Evolutionary conservation across 2,888 invertebrate species (phyloP), one percentile per base, ranked within the genome.

Genomic region (Caenorhabditis sp.): DNA sequence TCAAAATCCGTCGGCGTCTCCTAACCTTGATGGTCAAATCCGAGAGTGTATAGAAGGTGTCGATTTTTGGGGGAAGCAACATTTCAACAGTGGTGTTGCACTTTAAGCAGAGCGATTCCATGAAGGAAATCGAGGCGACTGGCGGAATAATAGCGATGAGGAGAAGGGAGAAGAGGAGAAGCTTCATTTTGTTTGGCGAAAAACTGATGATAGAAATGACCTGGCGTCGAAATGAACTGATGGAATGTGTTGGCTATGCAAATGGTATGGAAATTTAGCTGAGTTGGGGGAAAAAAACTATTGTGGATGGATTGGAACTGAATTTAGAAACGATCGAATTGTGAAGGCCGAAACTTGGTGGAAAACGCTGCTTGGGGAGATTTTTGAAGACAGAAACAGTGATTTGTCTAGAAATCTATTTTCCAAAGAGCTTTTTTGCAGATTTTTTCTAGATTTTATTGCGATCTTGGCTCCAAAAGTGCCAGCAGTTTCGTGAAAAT

Each of bases 51-150:
- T 68, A 76, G 16, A 76, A 76, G 0, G 68, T 51, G 61, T 76
- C 76, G 10, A 68, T 51, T 4, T 76, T 66, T 2, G 35, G 49
- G 0, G 76, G 76, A 19, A 76, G 68, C 5, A 68, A 10, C 76
- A 76, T 76, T 38, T 76, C 76, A 16, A 76, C 59, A n/a, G 59
- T 68, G 10, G 68, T 61, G 38, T 76, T 76, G 41, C 76, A 76
- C 19, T 64, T 68, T 16, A 28, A 26, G 14, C 76, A 76, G 0
- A 68, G 22, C 1, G 49, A 35, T 22, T 66, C 66, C 19, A 49
- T 16, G 14, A 66, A 66, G 7, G 28, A 14, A 49, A 28, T n/a
- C 3, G 31, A 28, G 8, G 22, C 14, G 24, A 22, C 28, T 10
- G 6, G 19, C 0, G 47, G 49, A 22, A 66, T 66, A 10, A 66